Evolutionary conservation across 30 jellyfish, hydroid and myxozoan genomes (phyloP).

Genomic region (Turritopsis rubra): DNA sequence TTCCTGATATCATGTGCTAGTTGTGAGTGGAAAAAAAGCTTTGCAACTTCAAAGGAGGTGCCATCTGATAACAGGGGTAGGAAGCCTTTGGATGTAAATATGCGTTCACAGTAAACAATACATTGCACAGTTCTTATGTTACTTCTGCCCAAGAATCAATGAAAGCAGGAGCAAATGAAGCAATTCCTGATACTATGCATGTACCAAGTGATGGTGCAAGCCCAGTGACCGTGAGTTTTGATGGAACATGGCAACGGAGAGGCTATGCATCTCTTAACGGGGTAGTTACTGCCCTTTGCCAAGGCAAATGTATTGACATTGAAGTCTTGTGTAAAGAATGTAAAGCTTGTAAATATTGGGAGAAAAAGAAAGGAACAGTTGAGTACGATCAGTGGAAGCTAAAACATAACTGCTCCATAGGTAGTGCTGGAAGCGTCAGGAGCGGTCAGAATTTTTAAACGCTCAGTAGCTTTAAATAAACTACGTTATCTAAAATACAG

Average conservation of each 20-base stretch:
- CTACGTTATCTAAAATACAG: background rate
- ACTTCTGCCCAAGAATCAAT: too few relatives aligned
- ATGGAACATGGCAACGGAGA: constrained; percentile 33
- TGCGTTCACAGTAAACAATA: too few relatives aligned
- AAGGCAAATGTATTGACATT: background rate
- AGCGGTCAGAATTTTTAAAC: background rate
- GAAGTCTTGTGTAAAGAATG: background rate
- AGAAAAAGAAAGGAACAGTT: too few relatives aligned
- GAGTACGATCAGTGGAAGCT: background rate
- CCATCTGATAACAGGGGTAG: too few relatives aligned
- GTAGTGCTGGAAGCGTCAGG: background rate
- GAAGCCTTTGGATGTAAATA: too few relatives aligned
- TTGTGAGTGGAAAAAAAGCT: too few relatives aligned
- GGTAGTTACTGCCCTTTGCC: background rate
- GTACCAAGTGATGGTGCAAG: too few relatives aligned
- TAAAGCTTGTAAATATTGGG: background rate
- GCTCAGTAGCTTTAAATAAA: background rate
- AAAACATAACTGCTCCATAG: background rate
- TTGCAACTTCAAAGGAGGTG: too few relatives aligned
- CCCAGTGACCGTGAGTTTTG: background rate
- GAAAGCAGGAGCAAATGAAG: too few relatives aligned
- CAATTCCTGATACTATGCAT: too few relatives aligned
- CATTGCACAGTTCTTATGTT: too few relatives aligned
- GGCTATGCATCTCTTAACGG: constrained; percentile 19
- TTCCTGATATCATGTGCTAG: too few relatives aligned